A percentile compares a stretch with the other conserved stretches of the same genome.
Conservation (phyloP, 2,888 invertebrate genomes). For the Malachius bipustulatus region DNA sequence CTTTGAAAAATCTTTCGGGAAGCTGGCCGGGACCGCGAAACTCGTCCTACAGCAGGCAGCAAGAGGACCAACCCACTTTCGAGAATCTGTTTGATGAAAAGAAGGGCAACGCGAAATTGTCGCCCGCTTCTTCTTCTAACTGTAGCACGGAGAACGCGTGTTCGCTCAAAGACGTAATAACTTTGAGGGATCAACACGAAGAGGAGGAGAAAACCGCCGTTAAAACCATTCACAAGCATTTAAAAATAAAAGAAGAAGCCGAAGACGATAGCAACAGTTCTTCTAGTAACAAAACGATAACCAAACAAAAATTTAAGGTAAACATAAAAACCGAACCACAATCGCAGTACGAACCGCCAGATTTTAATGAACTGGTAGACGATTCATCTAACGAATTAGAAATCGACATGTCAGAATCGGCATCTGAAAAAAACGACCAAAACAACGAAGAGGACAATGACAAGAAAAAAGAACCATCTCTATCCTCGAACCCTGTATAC, state of each 20-base stretch:
- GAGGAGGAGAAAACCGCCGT: constrained; percentile 27
- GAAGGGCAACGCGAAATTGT: constrained; percentile 49
- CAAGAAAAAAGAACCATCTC: constrained; percentile 23
- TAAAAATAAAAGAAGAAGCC: constrained; percentile 29
- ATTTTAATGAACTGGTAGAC: constrained; percentile 65
- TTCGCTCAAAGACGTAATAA: constrained; percentile 54
- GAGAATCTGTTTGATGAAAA: constrained; percentile 79
- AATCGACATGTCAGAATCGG: constrained; percentile 65
- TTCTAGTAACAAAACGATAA: constrained; percentile 23
- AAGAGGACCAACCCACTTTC: constrained; percentile 69
- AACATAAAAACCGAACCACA: constrained; percentile 23
- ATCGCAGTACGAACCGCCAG: constrained; percentile 56
- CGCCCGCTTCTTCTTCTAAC: constrained; percentile 53
- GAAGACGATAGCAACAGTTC: constrained; percentile 22
- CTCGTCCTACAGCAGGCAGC: constrained; percentile 49
- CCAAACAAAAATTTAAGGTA: constrained; percentile 23
- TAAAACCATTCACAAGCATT: constrained; percentile 22
- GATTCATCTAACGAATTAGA: constrained; percentile 68
- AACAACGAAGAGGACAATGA: constrained; percentile 41
- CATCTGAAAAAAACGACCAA: constrained; percentile 52
- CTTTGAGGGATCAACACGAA: constrained; percentile 35
- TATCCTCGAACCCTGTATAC: constrained; percentile 10
- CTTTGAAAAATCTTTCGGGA: constrained; percentile 74
- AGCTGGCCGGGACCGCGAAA: constrained; percentile 67
- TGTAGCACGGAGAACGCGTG: constrained; percentile 48